Percentiles rank a stretch among this genome's conserved stretches.
Evolutionary conservation across 2,797 vertebrate genomes (phyloP).

Genomic region (Pipistrellus pygmaeus): DNA sequence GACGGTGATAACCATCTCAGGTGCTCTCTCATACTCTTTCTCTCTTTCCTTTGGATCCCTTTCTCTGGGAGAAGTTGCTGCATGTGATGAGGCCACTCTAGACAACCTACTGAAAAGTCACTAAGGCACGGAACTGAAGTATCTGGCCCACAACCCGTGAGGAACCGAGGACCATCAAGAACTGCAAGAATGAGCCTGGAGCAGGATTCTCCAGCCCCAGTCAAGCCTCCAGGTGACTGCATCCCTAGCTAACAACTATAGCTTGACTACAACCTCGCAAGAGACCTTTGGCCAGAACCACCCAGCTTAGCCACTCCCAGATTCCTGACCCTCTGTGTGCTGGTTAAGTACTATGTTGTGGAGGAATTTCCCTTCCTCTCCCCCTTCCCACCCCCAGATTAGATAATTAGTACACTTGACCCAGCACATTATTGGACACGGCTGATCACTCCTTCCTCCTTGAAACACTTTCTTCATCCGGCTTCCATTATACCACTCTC

Average conservation of each 20-base stretch:
- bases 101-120: neutral
- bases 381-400: too few relatives aligned
- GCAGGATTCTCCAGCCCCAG: neutral
- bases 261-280: neutral
- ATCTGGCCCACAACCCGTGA: neutral
- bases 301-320: neutral
- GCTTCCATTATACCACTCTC: neutral
- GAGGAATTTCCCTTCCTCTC: too few relatives aligned
- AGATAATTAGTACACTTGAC: neutral
- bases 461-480: neutral
- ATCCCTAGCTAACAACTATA: neutral
- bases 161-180: neutral
- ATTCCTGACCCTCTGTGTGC: neutral
- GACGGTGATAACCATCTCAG: neutral
- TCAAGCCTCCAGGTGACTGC: neutral
- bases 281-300: neutral
- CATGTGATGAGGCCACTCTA: neutral
- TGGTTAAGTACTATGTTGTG: neutral
- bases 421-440: neutral
- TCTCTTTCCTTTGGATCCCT: neutral
- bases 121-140: neutral
- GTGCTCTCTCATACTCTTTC: neutral
- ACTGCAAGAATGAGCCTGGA: neutral
- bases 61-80: neutral
- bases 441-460: neutral